Percentiles rank a stretch among this genome's conserved stretches.
Conservation (phyloP, 2,797 vertebrate genomes). For the Limnodromus scolopaceus region DNA sequence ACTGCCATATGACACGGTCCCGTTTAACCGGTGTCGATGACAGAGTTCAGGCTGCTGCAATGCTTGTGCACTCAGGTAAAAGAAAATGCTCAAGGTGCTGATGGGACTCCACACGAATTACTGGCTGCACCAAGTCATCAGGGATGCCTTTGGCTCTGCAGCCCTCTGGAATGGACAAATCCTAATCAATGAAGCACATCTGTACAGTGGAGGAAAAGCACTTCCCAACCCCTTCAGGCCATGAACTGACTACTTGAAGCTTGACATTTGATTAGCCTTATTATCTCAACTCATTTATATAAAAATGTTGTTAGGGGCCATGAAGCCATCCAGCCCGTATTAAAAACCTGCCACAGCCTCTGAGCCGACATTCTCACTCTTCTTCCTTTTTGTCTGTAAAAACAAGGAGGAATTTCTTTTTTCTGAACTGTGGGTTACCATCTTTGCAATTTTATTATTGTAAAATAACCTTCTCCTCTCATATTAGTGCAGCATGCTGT, state of each 20-base stretch:
- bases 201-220: not conserved
- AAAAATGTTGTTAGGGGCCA: not conserved
- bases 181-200: slow-evolving; percentile 49
- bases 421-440: not conserved
- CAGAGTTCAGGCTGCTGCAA: not conserved
- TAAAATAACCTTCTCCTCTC: not conserved
- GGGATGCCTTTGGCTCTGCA: not conserved
- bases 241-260: slow-evolving; percentile 34
- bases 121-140: not conserved
- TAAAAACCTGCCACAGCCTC: not conserved
- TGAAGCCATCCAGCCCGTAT: not conserved
- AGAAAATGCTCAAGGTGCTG: not conserved
- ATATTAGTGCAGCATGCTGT: not conserved
- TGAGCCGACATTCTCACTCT: not conserved
- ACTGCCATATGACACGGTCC: rapidly evolving
- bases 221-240: slow-evolving; percentile 6
- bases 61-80: not conserved
- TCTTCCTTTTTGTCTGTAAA: not conserved
- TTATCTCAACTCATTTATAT: slow-evolving; percentile 53
- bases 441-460: not conserved
- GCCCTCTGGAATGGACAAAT: not conserved
- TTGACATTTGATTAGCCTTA: slow-evolving; percentile 58
- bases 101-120: not conserved
- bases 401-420: not conserved
- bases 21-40: not conserved